Percentiles rank a stretch among this genome's conserved stretches.
phyloP scores from a whole-genome alignment of 1,140 invertebrate genomes.

The Conus ventricosus region DNA sequence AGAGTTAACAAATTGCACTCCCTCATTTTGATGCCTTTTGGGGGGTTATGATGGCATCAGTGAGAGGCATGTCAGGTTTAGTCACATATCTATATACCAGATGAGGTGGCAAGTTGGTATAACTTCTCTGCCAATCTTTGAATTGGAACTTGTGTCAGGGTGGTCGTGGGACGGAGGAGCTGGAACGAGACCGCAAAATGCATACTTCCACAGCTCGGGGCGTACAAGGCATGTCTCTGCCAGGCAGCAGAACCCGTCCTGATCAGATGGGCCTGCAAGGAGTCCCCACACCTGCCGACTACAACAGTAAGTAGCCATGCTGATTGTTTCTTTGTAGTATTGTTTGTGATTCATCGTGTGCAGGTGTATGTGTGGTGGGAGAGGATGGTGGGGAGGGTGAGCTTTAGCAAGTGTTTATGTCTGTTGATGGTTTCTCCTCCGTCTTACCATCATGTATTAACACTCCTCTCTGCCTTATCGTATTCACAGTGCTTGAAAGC shows the following conservation, averaged over 20 bases:
- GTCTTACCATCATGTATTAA: not conserved
- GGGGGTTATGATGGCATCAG: too few relatives aligned
- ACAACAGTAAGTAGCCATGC: conserved; percentile 65
- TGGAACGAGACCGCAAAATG: conserved; percentile 64
- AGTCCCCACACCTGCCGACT: conserved; percentile 64
- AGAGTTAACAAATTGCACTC: too few relatives aligned
- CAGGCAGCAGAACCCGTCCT: conserved; percentile 52
- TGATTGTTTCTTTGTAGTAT: not conserved
- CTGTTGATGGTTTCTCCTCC: not conserved
- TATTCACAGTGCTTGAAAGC: too few relatives aligned
- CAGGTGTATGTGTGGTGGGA: not conserved
- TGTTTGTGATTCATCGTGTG: not conserved
- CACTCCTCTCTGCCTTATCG: not conserved
- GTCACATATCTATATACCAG: too few relatives aligned
- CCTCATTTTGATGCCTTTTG: too few relatives aligned
- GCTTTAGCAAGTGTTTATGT: not conserved
- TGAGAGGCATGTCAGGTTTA: too few relatives aligned
- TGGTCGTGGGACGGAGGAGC: conserved; percentile 68
- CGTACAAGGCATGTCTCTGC: conserved; percentile 66
- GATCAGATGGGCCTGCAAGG: conserved; percentile 64
- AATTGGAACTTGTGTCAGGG: conserved; percentile 46
- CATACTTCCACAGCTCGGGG: conserved; percentile 69
- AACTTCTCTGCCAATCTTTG: not conserved
- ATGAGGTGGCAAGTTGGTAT: too few relatives aligned
- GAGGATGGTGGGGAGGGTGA: not conserved